Conservation (phyloP, 2,113 vertebrate species). For the Paradoxurus hermaphroditus region DNA sequence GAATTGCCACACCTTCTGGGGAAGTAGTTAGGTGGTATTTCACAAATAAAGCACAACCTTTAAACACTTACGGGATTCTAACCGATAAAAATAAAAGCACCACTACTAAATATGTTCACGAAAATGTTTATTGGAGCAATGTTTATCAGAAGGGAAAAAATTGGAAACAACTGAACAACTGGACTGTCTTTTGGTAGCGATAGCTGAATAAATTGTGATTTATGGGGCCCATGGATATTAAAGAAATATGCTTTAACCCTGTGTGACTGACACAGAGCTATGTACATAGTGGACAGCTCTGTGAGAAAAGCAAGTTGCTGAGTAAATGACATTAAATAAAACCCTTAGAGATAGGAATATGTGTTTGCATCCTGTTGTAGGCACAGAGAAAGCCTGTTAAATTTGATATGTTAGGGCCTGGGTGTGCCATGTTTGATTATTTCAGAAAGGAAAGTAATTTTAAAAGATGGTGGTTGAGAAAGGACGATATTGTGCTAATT, state of each 20-base stretch:
- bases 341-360: neutral
- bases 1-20: neutral
- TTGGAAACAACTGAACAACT: neutral
- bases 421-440: neutral
- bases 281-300: neutral
- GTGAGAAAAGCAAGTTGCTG: neutral
- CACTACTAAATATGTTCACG: neutral
- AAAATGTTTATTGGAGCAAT: slow-evolving; percentile 18
- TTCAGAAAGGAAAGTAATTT: neutral
- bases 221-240: neutral
- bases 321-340: neutral
- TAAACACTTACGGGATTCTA: neutral
- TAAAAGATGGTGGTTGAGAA: neutral
- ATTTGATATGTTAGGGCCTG: neutral
- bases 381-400: neutral
- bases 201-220: neutral
- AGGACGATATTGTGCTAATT: neutral
- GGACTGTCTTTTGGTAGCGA: neutral
- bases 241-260: neutral
- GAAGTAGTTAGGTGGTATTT: neutral
- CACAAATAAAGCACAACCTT: neutral
- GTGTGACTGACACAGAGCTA: neutral
- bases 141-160: neutral
- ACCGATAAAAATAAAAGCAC: slow-evolving; percentile 25
- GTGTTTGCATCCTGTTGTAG: neutral